Conservation (phyloP, 2,888 invertebrate species). For the Apomyelois bistriatella region DNA sequence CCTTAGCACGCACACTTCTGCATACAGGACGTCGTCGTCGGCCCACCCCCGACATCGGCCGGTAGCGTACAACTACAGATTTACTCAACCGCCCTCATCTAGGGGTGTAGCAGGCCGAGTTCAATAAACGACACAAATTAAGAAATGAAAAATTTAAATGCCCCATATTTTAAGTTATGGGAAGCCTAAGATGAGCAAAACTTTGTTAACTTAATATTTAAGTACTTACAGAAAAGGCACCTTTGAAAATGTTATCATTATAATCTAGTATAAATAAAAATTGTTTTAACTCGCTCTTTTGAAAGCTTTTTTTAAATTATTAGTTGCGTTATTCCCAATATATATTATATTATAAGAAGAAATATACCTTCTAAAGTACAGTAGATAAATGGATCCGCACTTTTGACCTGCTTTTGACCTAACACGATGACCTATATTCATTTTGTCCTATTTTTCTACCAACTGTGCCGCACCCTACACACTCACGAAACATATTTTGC, state of each 20-base stretch:
- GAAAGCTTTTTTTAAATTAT: too few relatives aligned
- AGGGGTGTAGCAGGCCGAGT: conserved; percentile 16
- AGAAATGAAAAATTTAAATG: too few relatives aligned
- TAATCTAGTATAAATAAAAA: too few relatives aligned
- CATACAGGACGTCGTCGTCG: conserved; percentile 19
- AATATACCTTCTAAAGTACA: background rate
- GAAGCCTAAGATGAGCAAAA: too few relatives aligned
- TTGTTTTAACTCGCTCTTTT: too few relatives aligned
- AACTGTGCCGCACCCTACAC: conserved; percentile 24
- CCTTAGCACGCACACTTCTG: conserved; percentile 18
- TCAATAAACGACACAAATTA: conserved; percentile 6
- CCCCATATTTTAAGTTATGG: too few relatives aligned
- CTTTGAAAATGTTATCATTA: too few relatives aligned
- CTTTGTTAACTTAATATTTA: too few relatives aligned
- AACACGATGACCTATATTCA: conserved; percentile 30
- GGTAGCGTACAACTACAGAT: conserved; percentile 21
- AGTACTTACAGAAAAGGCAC: too few relatives aligned
- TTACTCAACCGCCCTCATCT: conserved; percentile 29
- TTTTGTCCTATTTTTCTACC: conserved; percentile 28
- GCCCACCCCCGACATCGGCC: conserved; percentile 21
- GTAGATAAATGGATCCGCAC: background rate
- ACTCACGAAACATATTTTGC: conserved; percentile 3
- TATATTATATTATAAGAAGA: too few relatives aligned
- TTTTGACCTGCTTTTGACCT: conserved; percentile 13
- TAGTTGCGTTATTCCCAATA: too few relatives aligned